These are phyloP conservation scores for Coryphaenoides rupestris DNA, from an alignment of 2,113 vertebrate genomes.

Conservation along the genomic window DNA sequence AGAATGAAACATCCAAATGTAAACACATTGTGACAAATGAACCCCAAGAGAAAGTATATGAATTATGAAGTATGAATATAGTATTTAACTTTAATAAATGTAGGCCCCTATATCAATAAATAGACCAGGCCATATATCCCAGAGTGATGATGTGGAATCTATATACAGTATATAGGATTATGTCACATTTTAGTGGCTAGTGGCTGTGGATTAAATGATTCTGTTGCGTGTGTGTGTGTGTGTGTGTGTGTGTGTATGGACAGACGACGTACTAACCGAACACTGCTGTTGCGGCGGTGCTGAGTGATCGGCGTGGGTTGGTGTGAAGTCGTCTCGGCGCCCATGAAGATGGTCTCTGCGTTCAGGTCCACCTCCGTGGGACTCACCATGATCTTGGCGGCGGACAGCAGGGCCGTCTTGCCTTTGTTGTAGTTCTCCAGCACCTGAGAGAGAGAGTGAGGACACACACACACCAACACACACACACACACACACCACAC, in stretches of 20 bases:
- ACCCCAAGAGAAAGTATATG: background rate
- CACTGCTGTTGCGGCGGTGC: constrained; percentile 87
- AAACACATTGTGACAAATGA: constrained; percentile 15
- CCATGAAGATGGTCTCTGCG: constrained; percentile 87
- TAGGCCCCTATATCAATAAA: too few relatives aligned
- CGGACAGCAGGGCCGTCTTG: constrained; percentile 93
- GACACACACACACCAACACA: constrained; percentile 32
- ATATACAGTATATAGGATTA: background rate
- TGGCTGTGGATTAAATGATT: too few relatives aligned
- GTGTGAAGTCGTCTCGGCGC: constrained; percentile 68
- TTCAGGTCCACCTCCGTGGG: constrained; percentile 97
- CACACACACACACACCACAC: constrained; percentile 28
- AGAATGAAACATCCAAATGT: constrained; percentile 60
- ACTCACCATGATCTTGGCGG: constrained; percentile 99
- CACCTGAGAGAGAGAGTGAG: too few relatives aligned
- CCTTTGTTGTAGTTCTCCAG: constrained; percentile 99
- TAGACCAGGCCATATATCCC: too few relatives aligned
- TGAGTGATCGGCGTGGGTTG: constrained; percentile 64
- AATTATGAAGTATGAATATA: background rate
- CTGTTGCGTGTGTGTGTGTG: too few relatives aligned
- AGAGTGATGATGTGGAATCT: background rate
- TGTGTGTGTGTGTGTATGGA: too few relatives aligned
- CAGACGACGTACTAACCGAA: constrained; percentile 77
- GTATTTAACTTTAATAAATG: too few relatives aligned
- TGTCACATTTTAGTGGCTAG: too few relatives aligned